These are phyloP conservation scores for Cancer borealis DNA, from an alignment of 2,888 invertebrate genomes.

Conservation along the genomic window DNA sequence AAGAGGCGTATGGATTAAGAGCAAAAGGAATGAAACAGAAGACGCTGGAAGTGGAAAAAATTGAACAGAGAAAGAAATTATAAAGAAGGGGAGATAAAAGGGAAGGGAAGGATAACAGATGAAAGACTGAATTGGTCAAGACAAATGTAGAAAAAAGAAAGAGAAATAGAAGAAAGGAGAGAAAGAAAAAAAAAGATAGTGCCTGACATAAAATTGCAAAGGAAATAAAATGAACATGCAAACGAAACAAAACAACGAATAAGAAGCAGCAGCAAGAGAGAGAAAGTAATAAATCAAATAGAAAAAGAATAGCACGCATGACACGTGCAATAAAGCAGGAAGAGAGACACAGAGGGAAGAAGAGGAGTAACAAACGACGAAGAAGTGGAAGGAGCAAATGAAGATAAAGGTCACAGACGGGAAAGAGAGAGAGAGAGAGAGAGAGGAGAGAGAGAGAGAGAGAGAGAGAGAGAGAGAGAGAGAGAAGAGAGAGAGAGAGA, in stretches of 20 bases:
- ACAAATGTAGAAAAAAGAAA: neutral
- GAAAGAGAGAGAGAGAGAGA: neutral
- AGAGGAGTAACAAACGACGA: neutral
- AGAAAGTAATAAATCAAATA: too few relatives aligned
- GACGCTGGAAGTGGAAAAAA: too few relatives aligned
- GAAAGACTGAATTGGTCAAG: neutral
- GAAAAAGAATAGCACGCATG: neutral
- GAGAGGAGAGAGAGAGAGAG: neutral
- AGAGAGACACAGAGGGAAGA: neutral
- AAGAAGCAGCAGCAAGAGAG: neutral
- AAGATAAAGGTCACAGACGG: neutral
- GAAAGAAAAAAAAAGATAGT: neutral
- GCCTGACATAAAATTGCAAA: too few relatives aligned
- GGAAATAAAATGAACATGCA: too few relatives aligned
- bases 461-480: neutral
- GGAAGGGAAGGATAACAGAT: neutral
- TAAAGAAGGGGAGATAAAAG: neutral
- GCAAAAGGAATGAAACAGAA: too few relatives aligned
- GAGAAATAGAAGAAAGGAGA: neutral
- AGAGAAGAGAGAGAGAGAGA: neutral
- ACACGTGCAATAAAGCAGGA: too few relatives aligned
- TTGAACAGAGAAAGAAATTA: too few relatives aligned
- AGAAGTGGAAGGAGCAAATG: neutral
- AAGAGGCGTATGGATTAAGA: neutral
- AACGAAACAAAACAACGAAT: neutral